Evolutionary conservation across 2,797 vertebrate genomes (phyloP), one percentile per base, ranked within the genome.

Genomic region (Acrocephalus scirpaceus): DNA sequence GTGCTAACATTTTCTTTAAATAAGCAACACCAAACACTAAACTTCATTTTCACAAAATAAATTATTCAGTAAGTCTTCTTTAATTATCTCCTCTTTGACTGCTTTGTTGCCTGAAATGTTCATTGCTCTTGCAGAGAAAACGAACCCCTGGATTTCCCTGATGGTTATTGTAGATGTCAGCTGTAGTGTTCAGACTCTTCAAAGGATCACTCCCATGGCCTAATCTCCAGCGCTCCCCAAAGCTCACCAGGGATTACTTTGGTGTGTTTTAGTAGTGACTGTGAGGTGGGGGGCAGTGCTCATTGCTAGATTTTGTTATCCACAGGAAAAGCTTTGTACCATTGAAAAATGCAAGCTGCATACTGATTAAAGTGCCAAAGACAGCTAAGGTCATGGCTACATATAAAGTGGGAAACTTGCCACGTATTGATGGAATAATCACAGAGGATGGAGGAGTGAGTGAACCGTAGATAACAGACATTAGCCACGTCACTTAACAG

Each of bases 31-130:
- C 38, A 83, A 90, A 65, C 47, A 13, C 44, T 61, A 65, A 96
- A 79, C 47, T 86, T 89, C 44, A 66, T 93, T 94, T 92, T 88
- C 81, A 86, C 57, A 45, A 85, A 74, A 89, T 92, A 91, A 93
- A 96, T 95, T 92, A 94, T 95, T 85, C 90, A 94, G 4, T 83
- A 62, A 78, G 40, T 75, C 80, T 13, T 73, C 85, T 96, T 92
- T 93, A 94, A 95, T 93, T 86, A 86, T 84, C 56, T 84, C 17
- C 16, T 88, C 51, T 90, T 81, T 84, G 89, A 40, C 79, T 84
- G 58, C 85, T 95, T 88, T 96, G 67, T 92, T 93, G 90, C 66
- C 56, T 60, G 82, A 79, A 60, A 90, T 86, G 70, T 48, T 95
- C 56, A 22, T 78, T 79, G 70, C 48, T 92, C 64, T 78, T 78